Conservation (phyloP, 2,888 invertebrate species). For the Morpho helenor region DNA sequence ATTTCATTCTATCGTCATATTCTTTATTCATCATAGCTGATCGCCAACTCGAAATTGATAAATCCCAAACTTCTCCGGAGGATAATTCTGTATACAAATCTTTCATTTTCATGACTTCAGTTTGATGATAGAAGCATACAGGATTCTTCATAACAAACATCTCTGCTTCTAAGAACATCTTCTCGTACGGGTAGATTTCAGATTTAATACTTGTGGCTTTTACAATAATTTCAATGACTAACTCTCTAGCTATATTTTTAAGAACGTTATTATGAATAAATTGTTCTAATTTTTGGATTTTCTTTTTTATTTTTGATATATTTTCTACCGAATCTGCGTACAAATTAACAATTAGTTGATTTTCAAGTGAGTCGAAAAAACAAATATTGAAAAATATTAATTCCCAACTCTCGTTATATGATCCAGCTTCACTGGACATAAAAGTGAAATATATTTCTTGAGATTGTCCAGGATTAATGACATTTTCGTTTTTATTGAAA, state of each 20-base stretch:
- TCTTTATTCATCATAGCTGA: slow-evolving; percentile 52
- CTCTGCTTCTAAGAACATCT: slow-evolving; percentile 57
- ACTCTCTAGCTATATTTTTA: slow-evolving; percentile 35
- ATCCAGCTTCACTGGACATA: slow-evolving; percentile 51
- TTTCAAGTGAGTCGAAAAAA: slow-evolving; percentile 49
- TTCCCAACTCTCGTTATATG: slow-evolving; percentile 70
- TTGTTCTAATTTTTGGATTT: slow-evolving; percentile 41
- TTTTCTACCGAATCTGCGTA: slow-evolving; percentile 56
- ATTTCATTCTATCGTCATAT: slow-evolving; percentile 59
- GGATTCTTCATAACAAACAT: slow-evolving; percentile 66
- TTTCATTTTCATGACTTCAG: slow-evolving; percentile 56
- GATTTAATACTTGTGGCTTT: slow-evolving; percentile 43
- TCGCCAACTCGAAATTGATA: slow-evolving; percentile 59
- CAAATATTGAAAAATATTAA: slow-evolving; percentile 60
- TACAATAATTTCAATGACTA: slow-evolving; percentile 42
- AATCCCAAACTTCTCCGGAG: slow-evolving; percentile 47
- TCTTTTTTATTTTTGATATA: slow-evolving; percentile 34
- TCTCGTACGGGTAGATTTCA: slow-evolving; percentile 55
- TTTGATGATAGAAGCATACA: slow-evolving; percentile 66
- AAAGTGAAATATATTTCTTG: slow-evolving; percentile 69
- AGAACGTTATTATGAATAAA: slow-evolving; percentile 44
- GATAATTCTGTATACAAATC: slow-evolving; percentile 49
- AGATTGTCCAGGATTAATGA: slow-evolving; percentile 71
- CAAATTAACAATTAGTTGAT: slow-evolving; percentile 51
- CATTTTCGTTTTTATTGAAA: slow-evolving; percentile 77